Evolutionary conservation across 2,797 vertebrate species (phyloP).

Genomic region (Coendou prehensilis): DNA sequence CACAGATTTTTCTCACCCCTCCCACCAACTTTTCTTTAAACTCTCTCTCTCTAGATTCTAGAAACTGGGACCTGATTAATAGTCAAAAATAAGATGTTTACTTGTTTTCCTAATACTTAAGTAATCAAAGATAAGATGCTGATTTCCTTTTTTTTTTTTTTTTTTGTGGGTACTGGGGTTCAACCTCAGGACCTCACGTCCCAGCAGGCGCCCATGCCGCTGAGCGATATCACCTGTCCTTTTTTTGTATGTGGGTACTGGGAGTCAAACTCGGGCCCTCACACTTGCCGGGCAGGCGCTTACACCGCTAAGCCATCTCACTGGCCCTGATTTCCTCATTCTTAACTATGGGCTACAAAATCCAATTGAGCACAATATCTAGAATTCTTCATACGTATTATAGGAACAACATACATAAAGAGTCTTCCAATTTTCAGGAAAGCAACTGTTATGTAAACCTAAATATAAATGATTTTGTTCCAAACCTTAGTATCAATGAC

Average conservation of each 20-base stretch:
- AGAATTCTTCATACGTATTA: constrained; percentile 10
- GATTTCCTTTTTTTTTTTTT: background rate
- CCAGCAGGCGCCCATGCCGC: too few species aligned
- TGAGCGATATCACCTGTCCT: too few species aligned
- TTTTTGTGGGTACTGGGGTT: too few species aligned
- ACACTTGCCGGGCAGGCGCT: too few species aligned
- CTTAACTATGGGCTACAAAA: background rate
- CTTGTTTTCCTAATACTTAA: background rate
- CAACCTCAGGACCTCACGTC: too few species aligned
- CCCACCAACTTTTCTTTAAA: constrained; percentile 25
- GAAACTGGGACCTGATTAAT: background rate
- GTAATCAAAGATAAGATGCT: background rate
- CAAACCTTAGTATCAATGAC: background rate
- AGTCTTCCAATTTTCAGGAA: constrained; percentile 17
- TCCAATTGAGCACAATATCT: background rate
- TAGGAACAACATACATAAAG: background rate
- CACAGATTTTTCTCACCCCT: background rate
- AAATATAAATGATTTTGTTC: background rate
- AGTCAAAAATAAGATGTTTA: background rate
- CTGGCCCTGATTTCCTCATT: background rate
- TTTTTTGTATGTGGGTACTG: too few species aligned
- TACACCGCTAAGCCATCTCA: too few species aligned
- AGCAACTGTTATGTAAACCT: constrained; percentile 5
- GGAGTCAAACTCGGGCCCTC: too few species aligned
- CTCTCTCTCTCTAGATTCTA: background rate